Evolutionary conservation across 2,113 vertebrate genomes (phyloP).

Genomic region (Macaca mulatta): DNA sequence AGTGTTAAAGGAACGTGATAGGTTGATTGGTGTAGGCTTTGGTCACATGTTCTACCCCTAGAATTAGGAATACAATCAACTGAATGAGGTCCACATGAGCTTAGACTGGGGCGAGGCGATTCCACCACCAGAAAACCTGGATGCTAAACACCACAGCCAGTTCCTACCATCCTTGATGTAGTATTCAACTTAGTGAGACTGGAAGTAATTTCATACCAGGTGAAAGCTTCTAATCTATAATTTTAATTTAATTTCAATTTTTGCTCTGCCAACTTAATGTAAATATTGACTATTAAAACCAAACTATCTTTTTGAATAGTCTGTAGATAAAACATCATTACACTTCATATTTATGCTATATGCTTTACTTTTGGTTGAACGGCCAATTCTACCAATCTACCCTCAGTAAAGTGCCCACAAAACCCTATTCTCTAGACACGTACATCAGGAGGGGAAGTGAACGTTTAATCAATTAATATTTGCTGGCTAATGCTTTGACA

Average conservation of each 20-base stretch:
- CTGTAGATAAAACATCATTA: neutral
- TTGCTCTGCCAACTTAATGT: neutral
- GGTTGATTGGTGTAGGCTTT: neutral
- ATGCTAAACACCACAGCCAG: neutral
- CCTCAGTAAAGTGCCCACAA: neutral
- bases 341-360: neutral
- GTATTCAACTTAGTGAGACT: neutral
- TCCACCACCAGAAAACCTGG: neutral
- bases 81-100: neutral
- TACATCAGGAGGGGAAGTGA: neutral
- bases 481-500: constrained; percentile 60
- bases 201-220: neutral
- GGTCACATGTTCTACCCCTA: neutral
- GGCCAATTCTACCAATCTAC: neutral
- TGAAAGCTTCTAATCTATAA: neutral
- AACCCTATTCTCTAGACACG: neutral
- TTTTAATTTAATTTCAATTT: neutral
- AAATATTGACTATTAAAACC: neutral
- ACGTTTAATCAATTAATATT: constrained; percentile 65
- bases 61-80: neutral
- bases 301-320: neutral
- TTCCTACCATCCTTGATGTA: neutral
- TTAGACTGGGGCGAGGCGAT: neutral
- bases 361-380: constrained; percentile 26
- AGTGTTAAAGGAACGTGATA: neutral